phyloP scores from a whole-genome alignment of 2,888 invertebrate genomes.

The Tholera decimalis region DNA sequence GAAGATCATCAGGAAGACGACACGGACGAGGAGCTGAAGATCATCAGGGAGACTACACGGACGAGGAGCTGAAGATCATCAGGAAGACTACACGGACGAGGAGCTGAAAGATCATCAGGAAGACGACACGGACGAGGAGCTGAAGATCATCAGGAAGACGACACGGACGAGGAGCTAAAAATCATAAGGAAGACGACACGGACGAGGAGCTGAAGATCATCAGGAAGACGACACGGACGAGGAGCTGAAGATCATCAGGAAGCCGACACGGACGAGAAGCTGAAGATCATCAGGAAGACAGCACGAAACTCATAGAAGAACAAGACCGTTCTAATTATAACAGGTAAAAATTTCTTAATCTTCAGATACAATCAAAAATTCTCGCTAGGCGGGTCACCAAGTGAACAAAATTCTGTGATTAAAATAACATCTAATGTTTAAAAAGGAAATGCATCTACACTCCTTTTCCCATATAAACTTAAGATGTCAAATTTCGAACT shows the following conservation, averaged over 20 bases:
- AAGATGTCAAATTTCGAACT: too few species aligned
- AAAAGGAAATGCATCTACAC: too few species aligned
- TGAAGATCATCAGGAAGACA: neutral
- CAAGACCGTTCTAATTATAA: too few species aligned
- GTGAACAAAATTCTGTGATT: too few species aligned
- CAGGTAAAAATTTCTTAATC: too few species aligned
- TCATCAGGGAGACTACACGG: constrained; percentile 26
- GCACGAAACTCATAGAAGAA: neutral
- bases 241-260: neutral
- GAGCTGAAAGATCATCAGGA: neutral
- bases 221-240: neutral
- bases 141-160: neutral
- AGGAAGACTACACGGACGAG: constrained; percentile 25
- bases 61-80: constrained; percentile 30
- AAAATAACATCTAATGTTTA: too few species aligned
- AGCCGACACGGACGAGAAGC: constrained; percentile 6
- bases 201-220: neutral
- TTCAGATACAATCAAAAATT: too few species aligned
- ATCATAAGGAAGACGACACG: neutral
- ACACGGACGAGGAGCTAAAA: constrained; percentile 6
- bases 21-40: constrained; percentile 1
- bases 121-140: constrained; percentile 23
- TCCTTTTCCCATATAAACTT: too few species aligned
- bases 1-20: constrained; percentile 5
- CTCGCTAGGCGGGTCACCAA: too few species aligned